phyloP scores from a whole-genome alignment of 2,888 invertebrate species.

The Dryadula phaetusa region DNA sequence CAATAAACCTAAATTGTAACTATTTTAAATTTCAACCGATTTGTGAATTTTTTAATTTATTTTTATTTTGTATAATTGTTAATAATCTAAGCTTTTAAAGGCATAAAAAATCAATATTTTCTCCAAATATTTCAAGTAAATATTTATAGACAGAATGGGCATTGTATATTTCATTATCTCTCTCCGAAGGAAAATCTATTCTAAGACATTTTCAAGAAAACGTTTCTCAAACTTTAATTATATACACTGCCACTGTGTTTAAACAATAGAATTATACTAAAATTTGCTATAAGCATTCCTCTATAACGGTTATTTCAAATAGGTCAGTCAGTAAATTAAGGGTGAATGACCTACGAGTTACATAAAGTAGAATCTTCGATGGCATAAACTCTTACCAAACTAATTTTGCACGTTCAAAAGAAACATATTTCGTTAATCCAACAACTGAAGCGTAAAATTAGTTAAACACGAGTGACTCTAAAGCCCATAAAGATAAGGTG shows the following conservation, averaged over 20 bases:
- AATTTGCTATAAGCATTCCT: neutral
- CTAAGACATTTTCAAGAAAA: no score
- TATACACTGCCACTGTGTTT: no score
- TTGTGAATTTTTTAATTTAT: neutral
- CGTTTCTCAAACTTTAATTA: no score
- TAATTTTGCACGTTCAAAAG: conserved; percentile 9
- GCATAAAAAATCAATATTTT: no score
- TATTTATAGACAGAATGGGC: no score
- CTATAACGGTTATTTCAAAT: conserved; percentile 7
- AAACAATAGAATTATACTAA: no score
- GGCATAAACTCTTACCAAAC: conserved; percentile 11
- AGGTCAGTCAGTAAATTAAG: neutral
- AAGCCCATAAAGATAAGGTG: neutral
- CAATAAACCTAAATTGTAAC: neutral
- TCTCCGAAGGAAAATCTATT: no score
- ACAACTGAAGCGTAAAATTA: conserved; percentile 12
- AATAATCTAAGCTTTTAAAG: no score
- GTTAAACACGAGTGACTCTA: neutral
- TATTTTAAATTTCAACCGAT: neutral
- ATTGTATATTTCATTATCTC: no score
- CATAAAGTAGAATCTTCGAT: conserved; percentile 15
- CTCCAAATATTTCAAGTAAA: no score
- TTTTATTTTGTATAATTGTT: neutral
- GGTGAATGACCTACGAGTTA: conserved; percentile 17
- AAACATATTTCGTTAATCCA: conserved; percentile 16